Conservation (phyloP, 2,888 invertebrate species). For the Ariolimax columbianus region DNA sequence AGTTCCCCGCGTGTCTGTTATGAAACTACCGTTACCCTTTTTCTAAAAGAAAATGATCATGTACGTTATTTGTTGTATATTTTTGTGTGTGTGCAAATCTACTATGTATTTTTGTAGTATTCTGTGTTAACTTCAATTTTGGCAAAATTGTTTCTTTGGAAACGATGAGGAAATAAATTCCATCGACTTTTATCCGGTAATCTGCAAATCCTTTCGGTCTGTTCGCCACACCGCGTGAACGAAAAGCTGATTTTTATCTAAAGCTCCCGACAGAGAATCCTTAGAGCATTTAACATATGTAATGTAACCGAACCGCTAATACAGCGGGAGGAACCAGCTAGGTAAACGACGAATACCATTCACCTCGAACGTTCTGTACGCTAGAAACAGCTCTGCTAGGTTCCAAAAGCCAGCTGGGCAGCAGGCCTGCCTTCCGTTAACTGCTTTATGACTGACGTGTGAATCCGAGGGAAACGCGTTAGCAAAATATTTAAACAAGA, state of each 20-base stretch:
- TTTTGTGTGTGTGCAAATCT: no score
- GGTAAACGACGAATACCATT: background rate
- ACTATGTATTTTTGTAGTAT: no score
- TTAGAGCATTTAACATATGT: background rate
- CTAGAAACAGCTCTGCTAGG: background rate
- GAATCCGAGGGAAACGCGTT: slow-evolving; percentile 39
- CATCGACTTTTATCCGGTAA: background rate
- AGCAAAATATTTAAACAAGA: slow-evolving; percentile 39
- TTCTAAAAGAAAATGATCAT: no score
- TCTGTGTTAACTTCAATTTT: no score
- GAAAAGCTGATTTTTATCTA: background rate
- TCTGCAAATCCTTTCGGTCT: background rate
- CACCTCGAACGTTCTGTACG: background rate
- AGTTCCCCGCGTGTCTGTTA: no score
- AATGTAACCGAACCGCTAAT: background rate
- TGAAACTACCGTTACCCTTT: no score
- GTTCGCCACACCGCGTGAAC: background rate
- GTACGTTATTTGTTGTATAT: no score
- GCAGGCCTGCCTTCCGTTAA: slow-evolving; percentile 15
- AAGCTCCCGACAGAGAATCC: background rate
- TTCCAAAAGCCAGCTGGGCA: background rate
- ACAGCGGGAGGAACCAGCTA: background rate
- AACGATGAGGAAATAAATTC: background rate
- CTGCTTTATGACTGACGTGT: slow-evolving; percentile 39
- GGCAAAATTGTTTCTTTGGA: no score